These are phyloP conservation scores for Panagrolaimus sp. DNA, from an alignment of 1,140 invertebrate species.

Conservation along the genomic window DNA sequence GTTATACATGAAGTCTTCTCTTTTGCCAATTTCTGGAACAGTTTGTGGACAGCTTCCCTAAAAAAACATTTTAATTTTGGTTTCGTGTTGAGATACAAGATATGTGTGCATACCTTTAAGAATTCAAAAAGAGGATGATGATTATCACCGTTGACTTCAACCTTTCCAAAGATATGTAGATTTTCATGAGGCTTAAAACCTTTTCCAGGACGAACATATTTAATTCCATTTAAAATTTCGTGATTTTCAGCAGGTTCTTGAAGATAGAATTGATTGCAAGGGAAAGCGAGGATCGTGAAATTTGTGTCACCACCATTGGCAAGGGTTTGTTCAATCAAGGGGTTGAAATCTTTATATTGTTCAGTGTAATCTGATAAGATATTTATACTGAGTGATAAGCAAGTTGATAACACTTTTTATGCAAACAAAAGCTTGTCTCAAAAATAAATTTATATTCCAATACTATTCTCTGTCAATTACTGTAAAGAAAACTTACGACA, in stretches of 20 bases:
- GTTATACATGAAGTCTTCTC: slow-evolving; percentile 59
- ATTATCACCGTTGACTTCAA: slow-evolving; percentile 64
- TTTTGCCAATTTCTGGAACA: slow-evolving; percentile 35
- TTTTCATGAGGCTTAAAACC: slow-evolving; percentile 61
- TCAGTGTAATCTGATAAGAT: too few species aligned
- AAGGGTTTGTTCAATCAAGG: slow-evolving; percentile 50
- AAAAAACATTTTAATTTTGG: too few species aligned
- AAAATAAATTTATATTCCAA: too few species aligned
- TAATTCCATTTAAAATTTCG: slow-evolving; percentile 60
- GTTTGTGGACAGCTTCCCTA: slow-evolving; percentile 34
- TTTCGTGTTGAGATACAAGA: too few species aligned
- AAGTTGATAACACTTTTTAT: too few species aligned
- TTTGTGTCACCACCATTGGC: slow-evolving; percentile 32
- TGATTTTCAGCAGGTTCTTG: slow-evolving; percentile 59
- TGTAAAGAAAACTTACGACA: slow-evolving; percentile 29
- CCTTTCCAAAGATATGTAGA: slow-evolving; percentile 62
- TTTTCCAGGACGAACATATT: slow-evolving; percentile 64
- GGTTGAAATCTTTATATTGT: slow-evolving; percentile 58
- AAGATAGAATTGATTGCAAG: slow-evolving; percentile 59
- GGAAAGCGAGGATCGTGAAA: slow-evolving; percentile 56
- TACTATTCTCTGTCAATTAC: too few species aligned
- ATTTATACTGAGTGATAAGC: slow-evolving; percentile 32
- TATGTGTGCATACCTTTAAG: slow-evolving; percentile 60
- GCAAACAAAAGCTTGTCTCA: too few species aligned
- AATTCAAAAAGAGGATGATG: slow-evolving; percentile 64